Evolutionary conservation across 2,888 invertebrate genomes (phyloP).

Genomic region (Rhabditoides inermis): DNA sequence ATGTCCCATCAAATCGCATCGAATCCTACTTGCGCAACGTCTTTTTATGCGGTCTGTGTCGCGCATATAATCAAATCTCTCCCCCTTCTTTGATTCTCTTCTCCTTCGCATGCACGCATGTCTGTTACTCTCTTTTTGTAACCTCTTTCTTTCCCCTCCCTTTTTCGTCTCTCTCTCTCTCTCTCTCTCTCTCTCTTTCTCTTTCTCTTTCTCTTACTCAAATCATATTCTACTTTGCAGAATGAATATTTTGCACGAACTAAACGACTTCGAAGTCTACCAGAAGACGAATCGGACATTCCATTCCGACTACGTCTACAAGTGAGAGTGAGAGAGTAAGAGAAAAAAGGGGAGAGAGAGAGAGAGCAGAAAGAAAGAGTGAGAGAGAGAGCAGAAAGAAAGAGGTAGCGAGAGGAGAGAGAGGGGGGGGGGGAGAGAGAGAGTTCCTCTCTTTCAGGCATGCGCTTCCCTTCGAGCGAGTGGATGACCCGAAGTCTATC

Average conservation of each 20-base stretch:
- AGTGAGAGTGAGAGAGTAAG: no score
- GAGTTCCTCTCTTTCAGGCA: conserved; percentile 24
- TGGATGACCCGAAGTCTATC: conserved; percentile 34
- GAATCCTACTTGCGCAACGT: no score
- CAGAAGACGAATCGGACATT: conserved; percentile 25
- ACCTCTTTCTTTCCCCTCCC: background rate
- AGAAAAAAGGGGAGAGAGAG: no score
- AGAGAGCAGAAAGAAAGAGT: background rate
- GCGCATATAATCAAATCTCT: no score
- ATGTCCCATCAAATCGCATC: no score
- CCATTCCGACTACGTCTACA: conserved; percentile 42
- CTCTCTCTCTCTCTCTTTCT: conserved; percentile 3
- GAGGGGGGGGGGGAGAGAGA: no score
- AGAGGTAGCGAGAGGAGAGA: background rate
- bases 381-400: background rate
- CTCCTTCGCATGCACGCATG: no score
- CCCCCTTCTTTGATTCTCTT: no score
- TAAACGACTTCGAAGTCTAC: conserved; percentile 46
- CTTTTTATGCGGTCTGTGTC: no score
- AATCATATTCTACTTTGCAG: background rate
- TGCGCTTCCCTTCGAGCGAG: conserved; percentile 44
- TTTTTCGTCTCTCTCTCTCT: conserved; percentile 1
- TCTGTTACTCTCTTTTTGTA: conserved; percentile 1
- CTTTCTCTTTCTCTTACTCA: background rate
- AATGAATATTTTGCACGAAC: conserved; percentile 25